Base-by-base conservation (phyloP, 2,113 vertebrate genomes). In the Atractosteus spatula region DNA sequence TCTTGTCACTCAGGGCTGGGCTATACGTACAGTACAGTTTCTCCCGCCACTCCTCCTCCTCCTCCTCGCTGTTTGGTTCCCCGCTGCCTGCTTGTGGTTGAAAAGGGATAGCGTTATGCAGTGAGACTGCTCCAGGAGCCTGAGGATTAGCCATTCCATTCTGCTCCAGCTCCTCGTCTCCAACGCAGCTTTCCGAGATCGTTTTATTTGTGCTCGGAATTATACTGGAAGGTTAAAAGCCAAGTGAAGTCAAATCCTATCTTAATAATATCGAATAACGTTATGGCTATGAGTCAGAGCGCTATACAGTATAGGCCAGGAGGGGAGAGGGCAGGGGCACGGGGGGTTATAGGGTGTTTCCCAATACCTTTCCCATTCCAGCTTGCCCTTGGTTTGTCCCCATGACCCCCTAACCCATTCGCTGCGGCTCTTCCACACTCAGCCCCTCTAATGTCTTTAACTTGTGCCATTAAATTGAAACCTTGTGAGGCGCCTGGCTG, bases 401-500 rank as follows among this genome's bases (percentile, higher is more conserved):
- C 72, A 0, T 71, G 83, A 89, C 88, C 88, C 83, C 56, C 65
- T 78, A 80, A 79, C 80, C 83, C 77, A 81, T 82, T 72, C 77
- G 72, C 77, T 78, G 74, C 69, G 71, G 74, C 82, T 80, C 76
- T 72, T 82, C 71, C 61, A 66, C 55, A 51, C 70, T 80, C 83
- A 78, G 76, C 74, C 76, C 74, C 81, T 78, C 75, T 70, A 79
- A 80, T 79, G 81, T 83, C 80, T 87, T 77, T 79, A 78, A 78
- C 88, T 85, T 81, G 84, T 79, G 56, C 7, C 45, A 84, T 86
- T 85, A 91, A 94, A 94, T 92, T 86, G 84, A 80, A 91, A 89
- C 85, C 92, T 85, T 89, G 90, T 94, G 94, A 79, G 79, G 81
- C 68, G 43, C 74, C 83, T 76, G 88, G 77, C 68, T 76, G 81